phyloP scores from a whole-genome alignment of 2,888 invertebrate genomes.

The Lithodes maja region DNA sequence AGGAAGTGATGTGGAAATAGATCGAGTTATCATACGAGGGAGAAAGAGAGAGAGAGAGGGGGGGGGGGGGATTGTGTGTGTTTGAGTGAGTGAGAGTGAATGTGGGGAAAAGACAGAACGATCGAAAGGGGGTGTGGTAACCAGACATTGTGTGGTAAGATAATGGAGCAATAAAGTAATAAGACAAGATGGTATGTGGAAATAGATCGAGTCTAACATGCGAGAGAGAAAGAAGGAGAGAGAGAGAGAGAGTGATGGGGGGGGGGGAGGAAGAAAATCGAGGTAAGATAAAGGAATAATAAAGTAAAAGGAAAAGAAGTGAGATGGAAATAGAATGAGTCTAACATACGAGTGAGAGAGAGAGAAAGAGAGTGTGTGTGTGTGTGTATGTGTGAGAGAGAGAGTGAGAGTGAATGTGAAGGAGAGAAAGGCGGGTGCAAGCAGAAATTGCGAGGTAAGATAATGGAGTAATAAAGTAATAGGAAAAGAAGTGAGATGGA shows the following conservation, averaged over 20 bases:
- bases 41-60: conserved; percentile 7
- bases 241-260: neutral
- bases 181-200: neutral
- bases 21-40: neutral
- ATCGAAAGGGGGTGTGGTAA: neutral
- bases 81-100: neutral
- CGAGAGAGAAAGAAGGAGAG: conserved; percentile 5
- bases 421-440: neutral
- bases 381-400: neutral
- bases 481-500: neutral
- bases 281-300: too few species aligned
- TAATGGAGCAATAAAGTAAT: neutral
- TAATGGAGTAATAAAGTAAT: neutral
- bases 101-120: neutral
- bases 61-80: neutral
- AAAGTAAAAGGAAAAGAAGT: too few species aligned
- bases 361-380: neutral
- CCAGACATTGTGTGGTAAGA: neutral
- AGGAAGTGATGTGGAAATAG: neutral
- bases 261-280: too few species aligned
- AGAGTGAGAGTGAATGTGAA: neutral
- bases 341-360: neutral
- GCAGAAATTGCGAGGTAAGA: neutral
- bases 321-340: neutral
- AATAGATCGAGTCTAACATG: too few species aligned